phyloP scores from a whole-genome alignment of 2,888 invertebrate genomes.

The Hypena proboscidalis region DNA sequence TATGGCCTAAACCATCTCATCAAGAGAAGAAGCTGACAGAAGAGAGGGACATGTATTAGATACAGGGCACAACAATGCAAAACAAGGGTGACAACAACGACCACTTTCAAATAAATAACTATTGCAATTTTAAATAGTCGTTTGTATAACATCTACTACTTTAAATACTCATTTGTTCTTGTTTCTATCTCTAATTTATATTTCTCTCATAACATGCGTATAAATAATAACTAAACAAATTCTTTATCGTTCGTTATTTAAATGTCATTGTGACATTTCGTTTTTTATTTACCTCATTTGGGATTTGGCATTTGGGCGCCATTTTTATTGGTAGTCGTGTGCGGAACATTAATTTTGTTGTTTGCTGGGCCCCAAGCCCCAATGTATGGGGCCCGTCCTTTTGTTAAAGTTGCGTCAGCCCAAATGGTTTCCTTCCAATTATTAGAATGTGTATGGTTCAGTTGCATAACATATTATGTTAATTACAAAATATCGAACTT shows the following conservation, averaged over 20 bases:
- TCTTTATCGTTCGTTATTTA: slow-evolving; percentile 42
- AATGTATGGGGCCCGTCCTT: slow-evolving; percentile 52
- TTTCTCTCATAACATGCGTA: slow-evolving; percentile 1
- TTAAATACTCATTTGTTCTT: too few species aligned
- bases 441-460: slow-evolving; percentile 1
- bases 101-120: too few species aligned
- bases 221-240: slow-evolving; percentile 11
- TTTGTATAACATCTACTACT: too few species aligned
- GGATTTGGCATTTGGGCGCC: slow-evolving; percentile 77
- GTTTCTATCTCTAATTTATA: too few species aligned
- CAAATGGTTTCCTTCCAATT: slow-evolving; percentile 28
- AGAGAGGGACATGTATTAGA: too few species aligned
- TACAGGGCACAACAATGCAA: too few species aligned
- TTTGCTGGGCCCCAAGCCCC: slow-evolving; percentile 48
- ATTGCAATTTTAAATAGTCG: too few species aligned
- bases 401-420: slow-evolving; percentile 45
- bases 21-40: too few species aligned
- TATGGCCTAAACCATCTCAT: too few species aligned
- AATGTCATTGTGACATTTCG: slow-evolving; percentile 77
- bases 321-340: slow-evolving; percentile 75
- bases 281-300: slow-evolving; percentile 83
- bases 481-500: too few species aligned
- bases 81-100: too few species aligned
- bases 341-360: slow-evolving; percentile 82
- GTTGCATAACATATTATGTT: too few species aligned